phyloP scores from a whole-genome alignment of 2,888 invertebrate species.

The Zaprionus bogoriensis region DNA sequence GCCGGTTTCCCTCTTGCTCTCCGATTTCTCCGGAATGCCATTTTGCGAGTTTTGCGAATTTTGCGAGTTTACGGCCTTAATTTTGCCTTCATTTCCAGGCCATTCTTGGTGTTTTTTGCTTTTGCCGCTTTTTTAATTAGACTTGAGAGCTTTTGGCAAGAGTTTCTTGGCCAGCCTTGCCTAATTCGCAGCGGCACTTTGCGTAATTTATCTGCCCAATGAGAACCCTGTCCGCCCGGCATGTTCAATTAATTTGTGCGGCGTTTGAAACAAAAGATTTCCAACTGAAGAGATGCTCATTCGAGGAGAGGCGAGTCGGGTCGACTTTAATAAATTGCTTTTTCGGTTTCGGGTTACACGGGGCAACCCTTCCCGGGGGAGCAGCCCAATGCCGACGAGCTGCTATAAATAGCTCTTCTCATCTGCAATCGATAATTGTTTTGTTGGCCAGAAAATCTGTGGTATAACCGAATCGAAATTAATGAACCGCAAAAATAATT shows the following conservation, averaged over 20 bases:
- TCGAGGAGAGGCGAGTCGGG: conserved; percentile 1
- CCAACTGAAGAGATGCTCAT: conserved; percentile 18
- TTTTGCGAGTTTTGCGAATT: conserved; percentile 11
- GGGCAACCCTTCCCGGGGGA: no score
- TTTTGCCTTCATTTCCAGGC: conserved; percentile 9
- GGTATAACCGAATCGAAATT: conserved; percentile 13
- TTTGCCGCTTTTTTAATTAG: conserved; percentile 52
- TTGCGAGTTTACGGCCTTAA: conserved; percentile 7
- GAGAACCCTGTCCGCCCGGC: conserved; percentile 13
- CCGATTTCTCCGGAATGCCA: background rate
- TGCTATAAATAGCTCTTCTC: conserved; percentile 23
- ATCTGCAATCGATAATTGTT: conserved; percentile 44
- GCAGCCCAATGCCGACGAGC: background rate
- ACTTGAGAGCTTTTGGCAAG: conserved; percentile 45
- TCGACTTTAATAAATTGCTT: conserved; percentile 41
- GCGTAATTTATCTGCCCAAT: conserved; percentile 50
- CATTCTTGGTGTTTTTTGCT: conserved; percentile 5
- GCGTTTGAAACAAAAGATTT: conserved; percentile 13
- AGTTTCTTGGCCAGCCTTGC: conserved; percentile 4
- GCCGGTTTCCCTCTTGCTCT: background rate
- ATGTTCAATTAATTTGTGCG: conserved; percentile 44
- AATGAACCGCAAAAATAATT: conserved; percentile 10
- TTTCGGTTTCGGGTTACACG: conserved; percentile 28
- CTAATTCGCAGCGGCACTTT: conserved; percentile 33
- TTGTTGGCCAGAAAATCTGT: conserved; percentile 37